Percentiles rank a stretch among this genome's conserved stretches.
phyloP scores from a whole-genome alignment of 2,113 vertebrate species.

The human (Homo sapiens) region DNA sequence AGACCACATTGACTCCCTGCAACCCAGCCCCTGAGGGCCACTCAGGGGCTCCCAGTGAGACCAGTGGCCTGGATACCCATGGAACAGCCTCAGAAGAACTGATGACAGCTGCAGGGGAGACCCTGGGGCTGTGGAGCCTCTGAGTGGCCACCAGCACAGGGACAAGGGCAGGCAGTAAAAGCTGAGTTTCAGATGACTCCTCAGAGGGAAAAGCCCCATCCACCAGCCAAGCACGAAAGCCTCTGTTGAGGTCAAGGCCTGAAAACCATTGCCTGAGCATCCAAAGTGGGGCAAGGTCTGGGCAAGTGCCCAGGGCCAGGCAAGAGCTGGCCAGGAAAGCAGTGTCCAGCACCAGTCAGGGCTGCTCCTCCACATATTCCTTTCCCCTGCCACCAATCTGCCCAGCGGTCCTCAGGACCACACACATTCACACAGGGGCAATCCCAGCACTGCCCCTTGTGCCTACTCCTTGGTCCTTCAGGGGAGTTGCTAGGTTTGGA shows the following conservation, averaged over 20 bases:
- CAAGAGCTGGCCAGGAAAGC: constrained; percentile 5
- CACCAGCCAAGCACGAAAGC: neutral
- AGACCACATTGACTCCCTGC: neutral
- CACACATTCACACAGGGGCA: neutral
- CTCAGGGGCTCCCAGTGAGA: neutral
- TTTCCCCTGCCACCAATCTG: neutral
- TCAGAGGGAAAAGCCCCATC: constrained; percentile 41
- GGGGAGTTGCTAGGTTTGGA: neutral
- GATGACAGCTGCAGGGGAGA: neutral
- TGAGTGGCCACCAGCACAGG: neutral
- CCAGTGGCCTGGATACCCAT: neutral
- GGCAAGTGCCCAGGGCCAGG: neutral
- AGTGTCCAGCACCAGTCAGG: neutral
- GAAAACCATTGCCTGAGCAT: neutral
- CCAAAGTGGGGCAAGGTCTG: neutral
- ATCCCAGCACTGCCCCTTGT: neutral
- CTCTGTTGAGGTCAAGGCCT: constrained; percentile 43
- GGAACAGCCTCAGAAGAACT: neutral
- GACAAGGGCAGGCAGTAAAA: neutral
- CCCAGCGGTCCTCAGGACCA: neutral
- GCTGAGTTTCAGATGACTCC: neutral
- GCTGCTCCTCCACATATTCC: neutral
- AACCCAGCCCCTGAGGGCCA: neutral
- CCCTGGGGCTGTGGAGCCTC: neutral
- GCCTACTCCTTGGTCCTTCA: neutral